Evolutionary conservation across 2,113 vertebrate genomes (phyloP).

Genomic region (Tiliqua scincoides): DNA sequence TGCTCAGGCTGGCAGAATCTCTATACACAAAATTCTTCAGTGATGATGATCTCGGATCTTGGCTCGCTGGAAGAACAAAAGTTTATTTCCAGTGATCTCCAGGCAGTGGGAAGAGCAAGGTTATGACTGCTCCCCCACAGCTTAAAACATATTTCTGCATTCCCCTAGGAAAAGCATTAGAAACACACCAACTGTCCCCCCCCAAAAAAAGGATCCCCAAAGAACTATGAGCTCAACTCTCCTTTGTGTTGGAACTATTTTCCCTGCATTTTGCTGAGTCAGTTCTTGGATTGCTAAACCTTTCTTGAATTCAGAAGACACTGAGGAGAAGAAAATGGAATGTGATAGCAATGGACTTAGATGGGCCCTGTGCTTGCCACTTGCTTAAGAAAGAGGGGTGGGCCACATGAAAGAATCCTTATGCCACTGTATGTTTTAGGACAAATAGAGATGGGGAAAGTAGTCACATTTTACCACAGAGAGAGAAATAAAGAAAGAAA

Average conservation of each 20-base stretch:
- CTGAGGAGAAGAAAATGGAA: fast-evolving
- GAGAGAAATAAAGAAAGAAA: too few relatives aligned
- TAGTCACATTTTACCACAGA: too few relatives aligned
- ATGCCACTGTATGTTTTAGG: neutral
- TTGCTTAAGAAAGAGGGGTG: neutral
- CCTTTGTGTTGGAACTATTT: constrained; percentile 13
- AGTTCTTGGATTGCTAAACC: neutral
- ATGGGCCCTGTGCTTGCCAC: neutral
- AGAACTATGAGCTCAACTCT: constrained; percentile 31
- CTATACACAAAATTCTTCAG: constrained; percentile 71
- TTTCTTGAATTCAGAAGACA: neutral
- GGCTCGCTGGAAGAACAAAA: constrained; percentile 68
- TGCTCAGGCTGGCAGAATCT: constrained; percentile 71
- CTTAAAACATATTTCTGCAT: constrained; percentile 12
- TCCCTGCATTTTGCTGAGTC: constrained; percentile 13
- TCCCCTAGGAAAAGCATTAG: constrained; percentile 9
- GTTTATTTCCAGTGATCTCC: constrained; percentile 47
- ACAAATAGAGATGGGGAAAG: neutral
- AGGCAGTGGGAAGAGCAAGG: constrained; percentile 30
- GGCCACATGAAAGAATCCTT: neutral
- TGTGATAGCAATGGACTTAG: fast-evolving
- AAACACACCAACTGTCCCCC: constrained; percentile 24
- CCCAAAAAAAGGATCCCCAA: constrained; percentile 46
- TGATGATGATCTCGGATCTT: constrained; percentile 71
- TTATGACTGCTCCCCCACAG: constrained; percentile 18